Percentiles rank a stretch among this genome's conserved stretches.
Conservation (phyloP, 2,888 invertebrate genomes). For the Pyrrhosoma nymphula region DNA sequence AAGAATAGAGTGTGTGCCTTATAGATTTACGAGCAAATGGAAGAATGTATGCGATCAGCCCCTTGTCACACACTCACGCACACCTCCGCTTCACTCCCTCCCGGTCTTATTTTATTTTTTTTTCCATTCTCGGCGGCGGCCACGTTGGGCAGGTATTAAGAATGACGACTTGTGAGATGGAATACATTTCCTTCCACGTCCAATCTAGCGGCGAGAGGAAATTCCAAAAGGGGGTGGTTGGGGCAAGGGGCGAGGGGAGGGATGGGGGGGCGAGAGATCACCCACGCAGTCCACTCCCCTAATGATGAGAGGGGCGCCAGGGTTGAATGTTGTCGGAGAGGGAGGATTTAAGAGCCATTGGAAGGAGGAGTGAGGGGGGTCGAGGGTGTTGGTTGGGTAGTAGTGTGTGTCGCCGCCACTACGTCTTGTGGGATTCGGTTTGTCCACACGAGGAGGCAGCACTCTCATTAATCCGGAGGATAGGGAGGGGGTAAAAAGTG, state of each 20-base stretch:
- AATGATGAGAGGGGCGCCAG: slow-evolving; percentile 53
- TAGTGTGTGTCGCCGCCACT: background rate
- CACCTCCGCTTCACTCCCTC: background rate
- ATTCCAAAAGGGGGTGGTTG: background rate
- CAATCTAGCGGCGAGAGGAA: background rate
- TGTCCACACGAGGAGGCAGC: slow-evolving; percentile 57
- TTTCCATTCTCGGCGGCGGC: background rate
- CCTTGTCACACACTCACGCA: background rate
- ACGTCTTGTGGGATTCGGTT: slow-evolving; percentile 48
- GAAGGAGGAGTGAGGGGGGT: background rate
- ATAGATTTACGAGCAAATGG: background rate
- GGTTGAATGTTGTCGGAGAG: slow-evolving; percentile 4
- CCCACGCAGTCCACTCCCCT: slow-evolving; percentile 48
- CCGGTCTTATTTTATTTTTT: background rate
- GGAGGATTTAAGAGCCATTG: slow-evolving; percentile 19
- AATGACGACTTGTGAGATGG: background rate
- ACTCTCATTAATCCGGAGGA: slow-evolving; percentile 60
- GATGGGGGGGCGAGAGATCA: background rate
- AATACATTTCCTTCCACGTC: background rate
- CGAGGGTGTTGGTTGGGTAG: background rate
- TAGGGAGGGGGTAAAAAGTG: background rate
- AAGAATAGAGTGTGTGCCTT: background rate
- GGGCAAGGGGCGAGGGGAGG: background rate
- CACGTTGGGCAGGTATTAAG: background rate
- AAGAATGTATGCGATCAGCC: background rate